Evolutionary conservation across 2,797 vertebrate genomes (phyloP), one percentile per base, ranked within the genome.

Genomic region (Chelmon rostratus): DNA sequence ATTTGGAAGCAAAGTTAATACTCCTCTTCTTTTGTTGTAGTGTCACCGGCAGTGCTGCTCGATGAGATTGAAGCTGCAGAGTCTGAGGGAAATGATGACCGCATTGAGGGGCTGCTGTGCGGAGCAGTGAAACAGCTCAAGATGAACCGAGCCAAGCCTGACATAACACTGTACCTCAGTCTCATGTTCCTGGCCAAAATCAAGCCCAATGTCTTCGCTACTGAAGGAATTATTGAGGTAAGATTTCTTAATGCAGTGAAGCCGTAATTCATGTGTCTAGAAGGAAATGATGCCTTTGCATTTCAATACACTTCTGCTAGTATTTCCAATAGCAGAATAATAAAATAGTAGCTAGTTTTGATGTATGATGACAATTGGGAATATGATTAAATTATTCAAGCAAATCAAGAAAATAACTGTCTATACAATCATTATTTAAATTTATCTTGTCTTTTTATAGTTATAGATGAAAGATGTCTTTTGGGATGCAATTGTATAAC

Each of bases 141-240:
- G 86, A 88, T 97, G 93, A 98, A 98, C 40, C 92, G 98, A 76
- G 97, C 98, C 79, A 99, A 99, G 71, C 98, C 98, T 0, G 98
- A 99, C 83, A 95, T 96, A 77, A 97, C 96, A 0, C 94, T 99
- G 5, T 99, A 97, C 92, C 95, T 99, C 78, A 98, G 97, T 76
- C 96, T 99, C 68, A 99, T 99, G 98, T 99, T 97, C 88, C 89
- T 99, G 92, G 98, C 98, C 64, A 99, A 99, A 92, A 98, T 98
- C 86, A 99, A 99, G 76, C 98, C 98, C 16, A 99, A 99, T 21
- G 96, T 99, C 62, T 99, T 99, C 71, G 97, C 98, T 13, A 99
- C 98, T 0, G 97, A 99, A 87, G 98, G 98, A 0, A 98, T 99
- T 79, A 99, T 99, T 0, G 98, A 99, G 97, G 98, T 99, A 72